Evolutionary conservation across 2,113 vertebrate species (phyloP), one percentile per base, ranked within the genome.

Genomic region (Rhinolophus sinicus): DNA sequence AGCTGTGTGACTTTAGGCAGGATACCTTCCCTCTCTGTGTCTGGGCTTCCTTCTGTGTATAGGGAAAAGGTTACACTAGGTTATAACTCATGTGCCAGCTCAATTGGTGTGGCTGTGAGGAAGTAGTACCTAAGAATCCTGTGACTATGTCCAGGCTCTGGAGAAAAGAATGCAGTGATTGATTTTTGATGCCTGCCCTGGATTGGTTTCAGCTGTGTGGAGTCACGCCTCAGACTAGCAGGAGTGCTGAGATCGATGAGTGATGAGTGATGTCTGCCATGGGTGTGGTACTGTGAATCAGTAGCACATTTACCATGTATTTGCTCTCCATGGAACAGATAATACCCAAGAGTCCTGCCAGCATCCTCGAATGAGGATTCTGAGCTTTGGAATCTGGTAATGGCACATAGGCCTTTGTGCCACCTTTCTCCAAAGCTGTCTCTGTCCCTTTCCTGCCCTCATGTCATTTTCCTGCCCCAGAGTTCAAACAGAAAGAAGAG

Each of bases 401-500:
- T 18, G n/a, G 92, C 21, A 50, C 18, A 6, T 11, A n/a, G 75
- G 47, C 24, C 8, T 93, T 64, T 40, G 90, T 96, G 58, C 44
- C 78, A 13, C 80, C 8, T 0, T 92, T 87, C 84, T 69, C 72
- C 77, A 92, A 16, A 24, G 44, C 87, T 44, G 14, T n/a, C 21
- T 93, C 89, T 50, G 12, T 35, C 86, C 30, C 85, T 93, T 72
- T 67, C n/a, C 50, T 97, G 77, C 52, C 60, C 92, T 81, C 81
- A 88, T 40, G 18, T 75, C 19, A 33, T 64, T 44, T 96, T 96
- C 24, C 97, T 96, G 95, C 50, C 88, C 70, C 98, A 99, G 99
- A 99, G 98, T 99, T 99, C 97, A 99, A 99, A 22, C 99, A 99
- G 97, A 99, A 99, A 4, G 99, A 99, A 92, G 99, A 99, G 95